A percentile compares a stretch with the other conserved stretches of the same genome.
Evolutionary conservation across 2,797 vertebrate genomes (phyloP).

Genomic region (Sorex maritimensis): DNA sequence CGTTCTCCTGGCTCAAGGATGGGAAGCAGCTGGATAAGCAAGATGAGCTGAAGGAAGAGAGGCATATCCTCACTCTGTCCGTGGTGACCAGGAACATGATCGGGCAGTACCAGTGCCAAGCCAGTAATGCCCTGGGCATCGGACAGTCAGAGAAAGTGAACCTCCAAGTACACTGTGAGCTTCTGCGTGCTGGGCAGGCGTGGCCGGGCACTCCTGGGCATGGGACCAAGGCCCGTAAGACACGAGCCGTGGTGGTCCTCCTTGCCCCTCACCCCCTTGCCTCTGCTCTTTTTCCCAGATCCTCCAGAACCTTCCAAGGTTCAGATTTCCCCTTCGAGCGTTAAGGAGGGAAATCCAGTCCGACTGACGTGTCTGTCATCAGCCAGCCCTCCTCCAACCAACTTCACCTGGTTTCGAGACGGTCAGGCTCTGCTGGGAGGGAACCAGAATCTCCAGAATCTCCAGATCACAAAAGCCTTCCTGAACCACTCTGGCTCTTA

Average conservation of each 20-base stretch:
- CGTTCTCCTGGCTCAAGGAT: constrained; percentile 67
- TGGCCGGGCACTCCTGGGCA: background rate
- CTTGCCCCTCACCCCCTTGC: background rate
- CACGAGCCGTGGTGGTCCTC: background rate
- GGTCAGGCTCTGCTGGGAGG: fast-evolving
- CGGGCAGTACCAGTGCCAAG: constrained; percentile 73
- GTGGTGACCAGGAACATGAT: background rate
- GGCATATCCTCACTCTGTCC: background rate
- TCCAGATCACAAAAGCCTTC: background rate
- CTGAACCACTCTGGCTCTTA: constrained; percentile 68
- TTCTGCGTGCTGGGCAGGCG: background rate
- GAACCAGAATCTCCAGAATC: background rate
- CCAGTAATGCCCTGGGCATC: fast-evolving
- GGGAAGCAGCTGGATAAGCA: fast-evolving
- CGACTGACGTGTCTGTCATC: constrained; percentile 58
- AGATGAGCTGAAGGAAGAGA: fast-evolving
- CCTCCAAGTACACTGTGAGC: constrained; percentile 81
- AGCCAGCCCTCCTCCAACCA: constrained; percentile 78
- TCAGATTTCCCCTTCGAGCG: background rate
- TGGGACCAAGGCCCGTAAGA: background rate
- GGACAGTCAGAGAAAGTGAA: background rate
- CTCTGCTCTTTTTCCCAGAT: constrained; percentile 69
- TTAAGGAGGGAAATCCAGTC: constrained; percentile 1
- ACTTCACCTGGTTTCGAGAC: constrained; percentile 81
- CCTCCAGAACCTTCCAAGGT: constrained; percentile 60